These are phyloP conservation scores for Andricus curvator DNA, from an alignment of 2,888 invertebrate genomes.

Conservation along the genomic window DNA sequence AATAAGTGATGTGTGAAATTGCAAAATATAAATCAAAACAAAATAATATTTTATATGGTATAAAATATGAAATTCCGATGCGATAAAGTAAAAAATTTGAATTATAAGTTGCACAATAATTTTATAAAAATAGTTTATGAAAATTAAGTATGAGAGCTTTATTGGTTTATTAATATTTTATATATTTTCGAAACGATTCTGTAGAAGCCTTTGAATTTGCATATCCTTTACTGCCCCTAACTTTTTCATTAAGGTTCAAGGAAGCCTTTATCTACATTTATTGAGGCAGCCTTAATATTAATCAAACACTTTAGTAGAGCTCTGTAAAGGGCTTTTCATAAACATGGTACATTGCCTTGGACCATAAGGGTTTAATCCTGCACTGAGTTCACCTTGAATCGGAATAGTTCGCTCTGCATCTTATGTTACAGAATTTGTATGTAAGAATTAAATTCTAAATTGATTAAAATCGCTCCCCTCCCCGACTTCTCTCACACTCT, in stretches of 20 bases:
- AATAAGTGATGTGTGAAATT: too few species aligned
- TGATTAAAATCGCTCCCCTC: background rate
- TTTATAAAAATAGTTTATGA: too few species aligned
- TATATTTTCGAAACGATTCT: background rate
- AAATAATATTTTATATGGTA: too few species aligned
- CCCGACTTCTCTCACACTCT: too few species aligned
- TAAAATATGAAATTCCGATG: too few species aligned
- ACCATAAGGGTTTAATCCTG: constrained; percentile 27
- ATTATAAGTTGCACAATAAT: too few species aligned
- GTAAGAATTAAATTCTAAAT: background rate
- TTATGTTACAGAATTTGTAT: constrained; percentile 2
- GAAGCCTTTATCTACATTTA: constrained; percentile 22
- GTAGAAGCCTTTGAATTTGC: background rate
- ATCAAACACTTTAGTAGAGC: constrained; percentile 33
- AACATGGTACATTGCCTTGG: constrained; percentile 32
- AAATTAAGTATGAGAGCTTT: background rate
- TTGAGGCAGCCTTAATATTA: constrained; percentile 28
- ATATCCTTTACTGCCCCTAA: constrained; percentile 1
- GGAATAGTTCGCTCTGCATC: background rate
- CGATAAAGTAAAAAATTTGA: too few species aligned
- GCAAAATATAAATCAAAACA: too few species aligned
- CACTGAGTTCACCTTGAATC: constrained; percentile 29
- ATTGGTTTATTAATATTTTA: background rate
- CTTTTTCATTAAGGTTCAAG: constrained; percentile 26
- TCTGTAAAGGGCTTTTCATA: constrained; percentile 12